Percentiles rank a stretch among this genome's conserved stretches.
These are phyloP conservation scores for Lithophane leautieri DNA, from an alignment of 2,888 invertebrate species.

Conservation along the genomic window DNA sequence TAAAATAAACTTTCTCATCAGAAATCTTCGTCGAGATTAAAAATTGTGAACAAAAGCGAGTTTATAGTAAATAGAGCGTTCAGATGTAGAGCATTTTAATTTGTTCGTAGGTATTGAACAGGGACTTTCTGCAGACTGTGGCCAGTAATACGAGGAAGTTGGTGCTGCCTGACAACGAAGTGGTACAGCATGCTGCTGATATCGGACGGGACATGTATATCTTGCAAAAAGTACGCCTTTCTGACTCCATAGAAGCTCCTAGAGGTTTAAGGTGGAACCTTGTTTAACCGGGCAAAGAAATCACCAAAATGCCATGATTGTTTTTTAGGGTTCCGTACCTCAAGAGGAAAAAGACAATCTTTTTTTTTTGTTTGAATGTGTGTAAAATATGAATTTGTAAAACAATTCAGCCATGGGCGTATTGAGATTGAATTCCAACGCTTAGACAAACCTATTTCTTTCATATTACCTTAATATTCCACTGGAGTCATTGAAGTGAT, in stretches of 20 bases:
- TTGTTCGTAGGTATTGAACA: slow-evolving; percentile 78
- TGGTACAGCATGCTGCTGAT: slow-evolving; percentile 86
- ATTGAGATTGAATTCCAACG: not conserved
- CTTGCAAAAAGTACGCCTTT: slow-evolving; percentile 78
- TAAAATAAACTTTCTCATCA: slow-evolving; percentile 8
- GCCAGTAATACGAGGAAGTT: slow-evolving; percentile 83
- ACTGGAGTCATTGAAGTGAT: slow-evolving; percentile 15
- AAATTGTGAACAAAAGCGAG: slow-evolving; percentile 52
- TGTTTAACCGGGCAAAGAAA: not conserved
- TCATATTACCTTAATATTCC: not conserved
- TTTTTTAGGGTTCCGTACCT: too few species aligned
- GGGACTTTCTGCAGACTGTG: slow-evolving; percentile 86
- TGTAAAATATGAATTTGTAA: not conserved
- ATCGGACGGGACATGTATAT: slow-evolving; percentile 88
- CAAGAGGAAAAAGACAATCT: too few species aligned
- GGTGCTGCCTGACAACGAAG: slow-evolving; percentile 86
- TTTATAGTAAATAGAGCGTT: slow-evolving; percentile 37
- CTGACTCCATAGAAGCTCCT: not conserved
- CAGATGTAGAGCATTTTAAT: slow-evolving; percentile 45
- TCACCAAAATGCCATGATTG: not conserved
- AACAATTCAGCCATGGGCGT: not conserved
- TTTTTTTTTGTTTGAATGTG: too few species aligned
- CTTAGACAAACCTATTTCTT: not conserved
- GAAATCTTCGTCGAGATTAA: slow-evolving; percentile 43
- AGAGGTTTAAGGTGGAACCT: not conserved